These are phyloP conservation scores for Solenopsis invicta DNA, from an alignment of 1,140 invertebrate genomes.

Conservation along the genomic window DNA sequence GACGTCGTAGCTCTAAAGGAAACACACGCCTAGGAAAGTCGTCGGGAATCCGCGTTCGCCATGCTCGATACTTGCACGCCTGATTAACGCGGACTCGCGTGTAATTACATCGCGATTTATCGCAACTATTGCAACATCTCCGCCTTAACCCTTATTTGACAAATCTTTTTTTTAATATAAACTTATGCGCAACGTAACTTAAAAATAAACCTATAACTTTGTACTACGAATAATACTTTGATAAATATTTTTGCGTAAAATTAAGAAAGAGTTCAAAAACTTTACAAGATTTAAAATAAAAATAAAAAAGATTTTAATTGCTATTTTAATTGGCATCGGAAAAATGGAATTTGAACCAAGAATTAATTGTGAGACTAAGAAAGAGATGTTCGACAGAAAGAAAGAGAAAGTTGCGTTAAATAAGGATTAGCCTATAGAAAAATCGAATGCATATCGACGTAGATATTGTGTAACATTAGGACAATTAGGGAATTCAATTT, in stretches of 20 bases:
- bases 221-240: background rate
- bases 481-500: slow-evolving; percentile 20
- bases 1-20: slow-evolving; percentile 55
- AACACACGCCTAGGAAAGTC: slow-evolving; percentile 30
- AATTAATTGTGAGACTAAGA: background rate
- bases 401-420: background rate
- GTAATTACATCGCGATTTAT: slow-evolving; percentile 73
- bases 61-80: slow-evolving; percentile 47
- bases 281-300: background rate
- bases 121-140: slow-evolving; percentile 58
- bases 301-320: background rate
- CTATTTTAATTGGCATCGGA: background rate
- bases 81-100: slow-evolving; percentile 63
- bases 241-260: background rate
- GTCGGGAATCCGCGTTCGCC: slow-evolving; percentile 27
- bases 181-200: background rate
- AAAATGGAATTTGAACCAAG: background rate
- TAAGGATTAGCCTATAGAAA: background rate
- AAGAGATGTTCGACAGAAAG: background rate
- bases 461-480: slow-evolving; percentile 13
- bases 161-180: background rate
- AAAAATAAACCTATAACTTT: background rate
- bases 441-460: background rate
- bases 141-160: background rate
- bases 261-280: background rate